phyloP scores from a whole-genome alignment of 2,888 invertebrate genomes.

The Odontomyia ornata region DNA sequence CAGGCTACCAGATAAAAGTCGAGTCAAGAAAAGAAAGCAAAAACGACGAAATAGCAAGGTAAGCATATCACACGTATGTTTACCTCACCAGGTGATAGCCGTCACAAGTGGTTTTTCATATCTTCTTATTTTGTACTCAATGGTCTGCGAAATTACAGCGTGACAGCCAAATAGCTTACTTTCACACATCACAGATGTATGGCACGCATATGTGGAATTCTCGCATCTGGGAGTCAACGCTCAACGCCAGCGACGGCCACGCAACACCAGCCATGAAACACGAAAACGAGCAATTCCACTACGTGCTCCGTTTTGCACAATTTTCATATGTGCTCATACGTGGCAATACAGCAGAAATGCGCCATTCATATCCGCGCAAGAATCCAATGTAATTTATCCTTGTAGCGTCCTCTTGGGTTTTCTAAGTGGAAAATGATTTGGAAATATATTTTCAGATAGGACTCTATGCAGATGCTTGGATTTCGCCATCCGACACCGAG shows the following conservation, averaged over 20 bases:
- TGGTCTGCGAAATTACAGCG: constrained; percentile 26
- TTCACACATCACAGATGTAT: constrained; percentile 10
- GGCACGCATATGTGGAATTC: constrained; percentile 1
- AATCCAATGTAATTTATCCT: constrained; percentile 3
- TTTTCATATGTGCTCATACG: too few species aligned
- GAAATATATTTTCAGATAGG: not conserved
- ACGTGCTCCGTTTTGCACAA: not conserved
- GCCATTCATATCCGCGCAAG: too few species aligned
- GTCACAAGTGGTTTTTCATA: constrained; percentile 24
- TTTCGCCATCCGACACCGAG: not conserved
- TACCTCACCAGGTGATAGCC: constrained; percentile 6
- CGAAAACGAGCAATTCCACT: not conserved
- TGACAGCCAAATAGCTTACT: constrained; percentile 20
- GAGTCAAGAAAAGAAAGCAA: not conserved
- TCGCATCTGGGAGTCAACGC: not conserved
- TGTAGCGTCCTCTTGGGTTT: constrained; percentile 5
- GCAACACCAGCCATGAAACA: too few species aligned
- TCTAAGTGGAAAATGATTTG: constrained; percentile 24
- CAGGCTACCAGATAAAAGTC: not conserved
- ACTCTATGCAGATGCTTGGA: not conserved
- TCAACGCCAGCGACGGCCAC: too few species aligned
- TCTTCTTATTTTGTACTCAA: constrained; percentile 31
- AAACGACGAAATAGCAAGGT: not conserved
- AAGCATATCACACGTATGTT: constrained; percentile 7
- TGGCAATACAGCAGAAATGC: too few species aligned